Percentiles rank a stretch among this genome's conserved stretches.
These are phyloP conservation scores for Lepus europaeus DNA, from an alignment of 2,113 vertebrate species.

Conservation along the genomic window DNA sequence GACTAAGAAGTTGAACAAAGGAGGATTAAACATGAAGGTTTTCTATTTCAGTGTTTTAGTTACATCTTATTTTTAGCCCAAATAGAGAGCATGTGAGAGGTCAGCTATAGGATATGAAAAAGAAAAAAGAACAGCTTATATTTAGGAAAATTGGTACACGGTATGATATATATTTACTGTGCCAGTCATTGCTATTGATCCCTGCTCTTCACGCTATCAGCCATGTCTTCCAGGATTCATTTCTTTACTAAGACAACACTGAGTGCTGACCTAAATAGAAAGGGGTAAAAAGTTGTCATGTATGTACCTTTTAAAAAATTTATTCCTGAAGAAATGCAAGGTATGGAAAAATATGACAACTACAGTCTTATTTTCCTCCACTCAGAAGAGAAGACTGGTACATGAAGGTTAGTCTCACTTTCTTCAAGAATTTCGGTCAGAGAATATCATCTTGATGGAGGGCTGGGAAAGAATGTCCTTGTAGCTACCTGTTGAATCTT, in stretches of 20 bases:
- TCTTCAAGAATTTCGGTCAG: slow-evolving; percentile 16
- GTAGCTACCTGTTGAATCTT: slow-evolving; percentile 4
- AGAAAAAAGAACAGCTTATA: neutral
- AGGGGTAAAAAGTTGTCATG: neutral
- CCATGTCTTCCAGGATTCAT: neutral
- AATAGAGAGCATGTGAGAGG: neutral
- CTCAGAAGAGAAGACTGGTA: neutral
- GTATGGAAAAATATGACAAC: neutral
- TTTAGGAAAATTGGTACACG: neutral
- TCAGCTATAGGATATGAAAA: neutral
- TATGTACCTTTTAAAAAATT: neutral
- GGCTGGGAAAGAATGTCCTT: neutral
- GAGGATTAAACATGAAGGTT: neutral
- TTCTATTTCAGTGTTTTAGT: slow-evolving; percentile 16
- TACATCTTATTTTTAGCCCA: slow-evolving; percentile 35
- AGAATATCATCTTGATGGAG: neutral
- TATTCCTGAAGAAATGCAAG: neutral
- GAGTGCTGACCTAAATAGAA: neutral
- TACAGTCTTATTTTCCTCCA: neutral
- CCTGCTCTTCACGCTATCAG: neutral
- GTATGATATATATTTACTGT: neutral
- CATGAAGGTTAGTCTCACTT: neutral
- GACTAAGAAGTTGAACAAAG: neutral
- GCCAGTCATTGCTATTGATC: neutral
- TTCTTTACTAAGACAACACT: neutral